Base-by-base conservation (phyloP, 2,888 invertebrate genomes). In the Sinotaia quadrata region DNA sequence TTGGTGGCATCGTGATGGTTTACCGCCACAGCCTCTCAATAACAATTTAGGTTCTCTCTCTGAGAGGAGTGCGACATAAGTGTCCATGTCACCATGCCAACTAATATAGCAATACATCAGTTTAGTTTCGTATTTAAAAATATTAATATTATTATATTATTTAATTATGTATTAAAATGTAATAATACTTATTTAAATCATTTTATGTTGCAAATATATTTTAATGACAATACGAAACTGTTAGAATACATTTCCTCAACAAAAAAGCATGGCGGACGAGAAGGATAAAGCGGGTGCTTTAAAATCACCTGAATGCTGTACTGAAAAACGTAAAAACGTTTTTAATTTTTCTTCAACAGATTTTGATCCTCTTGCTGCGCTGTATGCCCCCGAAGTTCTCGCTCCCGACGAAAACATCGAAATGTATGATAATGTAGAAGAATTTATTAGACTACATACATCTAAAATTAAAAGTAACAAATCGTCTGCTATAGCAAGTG, bases 1-100 rank as follows among this genome's bases (percentile, higher is more conserved):
- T 84, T 7, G 84, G 85, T 52, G 84, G 84, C 84, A 84, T 85
- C 54, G 69, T 76, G 54, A 36, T 33, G 31, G 56, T 10, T 12
- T 8, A 27, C 8, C 34, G 18, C 24, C 29, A n/a, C 33, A 49
- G 49, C 7, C 15, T 12, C 27, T n/a, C 18, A 56, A 31, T n/a
- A 21, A 44, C 36, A 15, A 5, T 24, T n/a, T 18, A 52, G 18
- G 8, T 27, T 27, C 27, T 31, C 5, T 44, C 33, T 7, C 33
- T 15, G 24, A 24, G 12, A 18, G 27, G 33, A n/a, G 24, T 41
- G 37, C 10, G 41, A 27, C 65, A 41, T 56, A 12, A 15, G 65
- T 56, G 56, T 65, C 65, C 21, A 37, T 51, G 34, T 65, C 56
- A 65, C 65, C 65, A 65, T 65, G 44, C 44, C 65, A 65, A 65